These are phyloP conservation scores for Kryphioiulus occultus DNA, from an alignment of 2,888 invertebrate species.

Conservation along the genomic window DNA sequence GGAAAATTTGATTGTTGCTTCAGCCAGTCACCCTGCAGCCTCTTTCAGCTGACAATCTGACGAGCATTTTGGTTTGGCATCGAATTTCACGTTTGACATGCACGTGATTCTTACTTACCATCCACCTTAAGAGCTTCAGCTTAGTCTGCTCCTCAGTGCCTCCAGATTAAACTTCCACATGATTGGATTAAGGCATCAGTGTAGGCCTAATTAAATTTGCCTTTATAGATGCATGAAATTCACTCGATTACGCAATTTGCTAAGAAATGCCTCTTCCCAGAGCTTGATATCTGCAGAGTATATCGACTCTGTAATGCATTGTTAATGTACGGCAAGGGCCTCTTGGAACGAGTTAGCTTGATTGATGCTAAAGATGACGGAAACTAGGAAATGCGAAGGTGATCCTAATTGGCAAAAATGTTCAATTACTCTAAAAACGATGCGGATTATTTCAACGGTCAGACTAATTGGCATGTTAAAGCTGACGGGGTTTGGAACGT, in stretches of 20 bases:
- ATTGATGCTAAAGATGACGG: not conserved
- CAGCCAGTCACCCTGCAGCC: no score
- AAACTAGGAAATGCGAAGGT: not conserved
- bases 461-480: not conserved
- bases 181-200: constrained; percentile 5
- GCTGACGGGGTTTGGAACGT: no score
- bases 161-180: not conserved
- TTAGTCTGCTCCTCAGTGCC: not conserved
- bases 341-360: not conserved
- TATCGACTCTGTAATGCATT: not conserved
- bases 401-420: not conserved
- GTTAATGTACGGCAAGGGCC: not conserved
- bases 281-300: not conserved
- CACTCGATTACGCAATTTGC: constrained; percentile 5
- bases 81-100: no score
- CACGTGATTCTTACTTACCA: not conserved
- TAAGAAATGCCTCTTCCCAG: not conserved
- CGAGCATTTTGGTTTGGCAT: not conserved
- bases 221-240: constrained; percentile 5
- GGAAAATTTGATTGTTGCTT: no score
- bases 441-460: not conserved
- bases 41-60: not conserved
- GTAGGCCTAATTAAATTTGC: constrained; percentile 5
- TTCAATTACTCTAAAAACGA: not conserved
- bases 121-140: not conserved